A percentile compares a stretch with the other conserved stretches of the same genome.
Conservation (phyloP, 2,113 vertebrate genomes). For the Acinonyx jubatus region DNA sequence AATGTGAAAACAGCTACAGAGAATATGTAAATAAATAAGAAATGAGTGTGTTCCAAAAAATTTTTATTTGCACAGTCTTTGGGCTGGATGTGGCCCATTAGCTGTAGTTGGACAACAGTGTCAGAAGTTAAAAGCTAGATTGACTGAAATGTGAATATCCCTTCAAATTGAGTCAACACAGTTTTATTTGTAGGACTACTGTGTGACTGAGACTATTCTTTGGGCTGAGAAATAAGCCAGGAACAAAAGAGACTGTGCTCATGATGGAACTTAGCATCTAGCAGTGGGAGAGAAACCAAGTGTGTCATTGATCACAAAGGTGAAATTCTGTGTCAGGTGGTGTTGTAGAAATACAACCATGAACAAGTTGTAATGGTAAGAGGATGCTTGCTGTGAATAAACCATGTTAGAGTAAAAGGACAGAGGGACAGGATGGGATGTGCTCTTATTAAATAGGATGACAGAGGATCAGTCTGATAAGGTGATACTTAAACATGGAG, state of each 20-base stretch:
- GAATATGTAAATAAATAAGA: neutral
- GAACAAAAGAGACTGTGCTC: neutral
- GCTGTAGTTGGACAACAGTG: neutral
- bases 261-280: neutral
- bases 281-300: neutral
- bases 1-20: neutral
- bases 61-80: neutral
- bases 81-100: neutral
- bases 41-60: neutral
- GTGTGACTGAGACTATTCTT: neutral
- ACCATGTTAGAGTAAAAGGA: neutral
- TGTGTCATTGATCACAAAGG: neutral
- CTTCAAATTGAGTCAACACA: neutral
- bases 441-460: neutral
- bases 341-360: neutral
- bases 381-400: neutral
- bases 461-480: neutral
- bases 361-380: neutral
- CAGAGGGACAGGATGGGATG: neutral
- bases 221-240: neutral
- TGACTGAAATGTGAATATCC: neutral
- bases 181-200: neutral
- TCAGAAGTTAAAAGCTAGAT: neutral
- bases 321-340: neutral
- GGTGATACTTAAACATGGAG: neutral